Percentiles rank a stretch among this genome's conserved stretches.
Conservation (phyloP, 2,797 vertebrate genomes). For the Loriculus beryllinus region DNA sequence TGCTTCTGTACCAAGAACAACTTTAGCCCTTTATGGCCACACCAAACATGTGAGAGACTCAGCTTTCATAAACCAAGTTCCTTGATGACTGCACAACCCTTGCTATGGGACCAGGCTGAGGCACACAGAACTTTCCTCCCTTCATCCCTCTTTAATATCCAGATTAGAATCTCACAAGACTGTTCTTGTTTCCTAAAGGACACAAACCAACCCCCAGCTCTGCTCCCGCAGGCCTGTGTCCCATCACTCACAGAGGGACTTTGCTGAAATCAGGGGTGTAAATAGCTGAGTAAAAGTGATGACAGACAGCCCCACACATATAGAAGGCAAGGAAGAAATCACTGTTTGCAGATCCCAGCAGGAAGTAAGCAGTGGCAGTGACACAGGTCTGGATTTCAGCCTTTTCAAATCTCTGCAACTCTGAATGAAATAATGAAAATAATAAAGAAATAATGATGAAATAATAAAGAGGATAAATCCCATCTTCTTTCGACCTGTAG, state of each 20-base stretch:
- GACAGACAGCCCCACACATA: not conserved
- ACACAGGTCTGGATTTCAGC: not conserved
- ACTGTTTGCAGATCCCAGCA: not conserved
- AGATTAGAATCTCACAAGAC: not conserved
- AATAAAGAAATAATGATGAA: fast-evolving
- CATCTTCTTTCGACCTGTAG: not conserved
- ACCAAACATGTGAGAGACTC: not conserved
- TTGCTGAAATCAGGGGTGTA: not conserved
- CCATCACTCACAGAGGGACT: not conserved
- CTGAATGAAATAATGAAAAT: fast-evolving
- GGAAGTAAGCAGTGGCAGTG: not conserved
- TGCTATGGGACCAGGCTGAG: not conserved
- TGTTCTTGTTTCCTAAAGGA: not conserved
- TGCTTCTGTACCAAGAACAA: not conserved
- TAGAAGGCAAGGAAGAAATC: not conserved
- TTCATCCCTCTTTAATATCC: not conserved
- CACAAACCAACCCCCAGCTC: not conserved
- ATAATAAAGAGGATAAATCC: not conserved
- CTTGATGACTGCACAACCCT: not conserved
- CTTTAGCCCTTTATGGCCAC: not conserved
- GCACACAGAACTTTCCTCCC: not conserved
- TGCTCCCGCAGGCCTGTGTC: not conserved
- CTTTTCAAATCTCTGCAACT: not conserved
- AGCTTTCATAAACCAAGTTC: not conserved
- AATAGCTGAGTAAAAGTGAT: not conserved